Conservation (phyloP, 2,888 invertebrate genomes). For the Minunthozetes semirufus region DNA sequence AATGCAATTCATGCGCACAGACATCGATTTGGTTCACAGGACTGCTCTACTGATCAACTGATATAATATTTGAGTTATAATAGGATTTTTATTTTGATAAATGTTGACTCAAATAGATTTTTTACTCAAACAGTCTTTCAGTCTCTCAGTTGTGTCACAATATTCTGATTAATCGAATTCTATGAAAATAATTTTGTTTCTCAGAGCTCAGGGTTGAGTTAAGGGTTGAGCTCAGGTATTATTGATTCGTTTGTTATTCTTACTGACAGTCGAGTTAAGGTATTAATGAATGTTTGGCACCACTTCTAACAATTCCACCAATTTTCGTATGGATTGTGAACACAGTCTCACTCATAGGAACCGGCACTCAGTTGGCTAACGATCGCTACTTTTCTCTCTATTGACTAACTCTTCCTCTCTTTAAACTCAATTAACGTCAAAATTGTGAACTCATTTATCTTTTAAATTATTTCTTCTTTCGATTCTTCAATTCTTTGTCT, state of each 20-base stretch:
- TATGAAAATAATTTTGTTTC: background rate
- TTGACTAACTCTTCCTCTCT: background rate
- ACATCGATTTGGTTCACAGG: background rate
- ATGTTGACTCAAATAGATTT: slow-evolving; percentile 22
- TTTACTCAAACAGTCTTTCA: background rate
- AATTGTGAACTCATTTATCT: background rate
- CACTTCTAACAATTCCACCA: background rate
- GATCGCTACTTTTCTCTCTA: background rate
- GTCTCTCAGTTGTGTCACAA: too few species aligned
- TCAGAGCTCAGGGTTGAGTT: background rate
- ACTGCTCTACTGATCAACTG: background rate
- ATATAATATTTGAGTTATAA: slow-evolving; percentile 15
- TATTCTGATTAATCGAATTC: slow-evolving; percentile 11
- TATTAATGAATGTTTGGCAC: slow-evolving; percentile 10
- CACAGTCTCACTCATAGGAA: background rate
- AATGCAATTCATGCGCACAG: slow-evolving; percentile 4
- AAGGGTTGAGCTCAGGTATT: background rate
- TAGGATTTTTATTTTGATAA: slow-evolving; percentile 29
- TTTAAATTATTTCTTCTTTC: background rate
- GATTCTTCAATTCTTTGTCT: background rate
- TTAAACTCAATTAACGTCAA: slow-evolving; percentile 5
- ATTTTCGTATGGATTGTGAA: background rate
- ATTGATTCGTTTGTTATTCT: slow-evolving; percentile 17
- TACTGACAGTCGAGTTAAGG: slow-evolving; percentile 9
- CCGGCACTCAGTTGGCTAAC: background rate